Evolutionary conservation across 1,140 invertebrate genomes (phyloP), one percentile per base, ranked within the genome.

Genomic region (Camponotus pennsylvanicus): DNA sequence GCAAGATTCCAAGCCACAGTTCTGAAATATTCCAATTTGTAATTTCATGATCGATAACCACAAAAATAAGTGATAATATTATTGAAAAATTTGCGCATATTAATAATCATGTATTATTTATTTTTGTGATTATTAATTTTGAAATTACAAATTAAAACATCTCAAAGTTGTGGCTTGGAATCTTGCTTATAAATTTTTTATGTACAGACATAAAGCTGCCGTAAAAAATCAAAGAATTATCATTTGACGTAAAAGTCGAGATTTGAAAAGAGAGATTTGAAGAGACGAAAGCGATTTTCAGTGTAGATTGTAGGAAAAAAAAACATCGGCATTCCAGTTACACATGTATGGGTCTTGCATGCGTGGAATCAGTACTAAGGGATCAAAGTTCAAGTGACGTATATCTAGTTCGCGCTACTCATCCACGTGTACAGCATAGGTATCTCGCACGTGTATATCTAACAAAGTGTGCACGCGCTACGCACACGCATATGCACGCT

Each of bases 381-480:
- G 64, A 70, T 70, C 59, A 45, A 69, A 55, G 79, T 79, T 89
- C 75, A 70, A 79, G 49, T 64, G 52, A 79, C 57, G 42, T 78
- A 64, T 69, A 63, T 89, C 59, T n/a, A 83, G 32, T 86, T 69
- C 71, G 45, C 71, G 83, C 63, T 66, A 34, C 32, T 42, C 27
- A 27, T 61, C 59, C 78, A 90, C 78, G 88, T 89, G 85, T 34
- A 57, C 21, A 15, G 32, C n/a, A 18, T 77, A 83, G 69, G 64
- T 85, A 71, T 66, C 11, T 4, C 21, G 45, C 34, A 66, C 57
- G 71, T 55, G 18, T 78, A 57, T 70, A 77, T 8, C 49, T 75
- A 80, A 27, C 27, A 27, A 27, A 32, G 6, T 32, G 59, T 52
- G 55, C 61, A 49, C 40, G 52, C 40, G 49, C 49, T 15, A 73